A percentile compares a stretch with the other conserved stretches of the same genome.
Conservation (phyloP, 1,140 invertebrate species). For the Bombus waltoni region DNA sequence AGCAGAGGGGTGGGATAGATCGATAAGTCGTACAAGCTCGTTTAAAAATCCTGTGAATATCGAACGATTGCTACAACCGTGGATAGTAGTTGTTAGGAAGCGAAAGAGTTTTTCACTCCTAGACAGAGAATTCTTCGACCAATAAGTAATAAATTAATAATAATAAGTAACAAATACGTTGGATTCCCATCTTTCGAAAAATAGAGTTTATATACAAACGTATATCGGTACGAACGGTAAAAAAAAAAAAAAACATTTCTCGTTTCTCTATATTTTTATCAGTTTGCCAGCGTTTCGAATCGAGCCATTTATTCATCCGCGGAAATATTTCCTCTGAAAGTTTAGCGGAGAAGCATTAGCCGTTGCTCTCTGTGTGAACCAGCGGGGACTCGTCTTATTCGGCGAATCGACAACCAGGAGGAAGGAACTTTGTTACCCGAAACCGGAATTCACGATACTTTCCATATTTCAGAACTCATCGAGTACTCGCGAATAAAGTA, state of each 20-base stretch:
- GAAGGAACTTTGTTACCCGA: slow-evolving; percentile 33
- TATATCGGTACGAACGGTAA: too few relatives aligned
- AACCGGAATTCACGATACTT: slow-evolving; percentile 65
- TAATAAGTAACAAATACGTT: too few relatives aligned
- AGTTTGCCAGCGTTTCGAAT: not conserved
- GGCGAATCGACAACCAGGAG: slow-evolving; percentile 26
- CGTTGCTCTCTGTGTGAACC: not conserved
- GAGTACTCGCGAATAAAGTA: slow-evolving; percentile 74
- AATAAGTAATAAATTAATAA: not conserved
- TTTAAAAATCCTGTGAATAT: too few relatives aligned
- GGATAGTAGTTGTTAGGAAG: too few relatives aligned
- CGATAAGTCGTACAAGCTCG: too few relatives aligned
- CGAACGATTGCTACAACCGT: too few relatives aligned
- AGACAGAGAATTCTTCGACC: not conserved
- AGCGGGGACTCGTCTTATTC: not conserved
- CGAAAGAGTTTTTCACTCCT: not conserved
- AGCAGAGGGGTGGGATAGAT: too few relatives aligned
- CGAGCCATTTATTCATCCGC: not conserved
- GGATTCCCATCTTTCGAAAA: too few relatives aligned
- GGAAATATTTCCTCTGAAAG: not conserved
- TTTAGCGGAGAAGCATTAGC: not conserved
- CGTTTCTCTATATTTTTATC: not conserved
- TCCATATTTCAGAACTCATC: slow-evolving; percentile 77
- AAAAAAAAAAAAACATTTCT: too few relatives aligned
- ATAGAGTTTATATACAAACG: too few relatives aligned